Evolutionary conservation across 2,113 vertebrate species (phyloP).

Genomic region (Crotophaga sulcirostris): DNA sequence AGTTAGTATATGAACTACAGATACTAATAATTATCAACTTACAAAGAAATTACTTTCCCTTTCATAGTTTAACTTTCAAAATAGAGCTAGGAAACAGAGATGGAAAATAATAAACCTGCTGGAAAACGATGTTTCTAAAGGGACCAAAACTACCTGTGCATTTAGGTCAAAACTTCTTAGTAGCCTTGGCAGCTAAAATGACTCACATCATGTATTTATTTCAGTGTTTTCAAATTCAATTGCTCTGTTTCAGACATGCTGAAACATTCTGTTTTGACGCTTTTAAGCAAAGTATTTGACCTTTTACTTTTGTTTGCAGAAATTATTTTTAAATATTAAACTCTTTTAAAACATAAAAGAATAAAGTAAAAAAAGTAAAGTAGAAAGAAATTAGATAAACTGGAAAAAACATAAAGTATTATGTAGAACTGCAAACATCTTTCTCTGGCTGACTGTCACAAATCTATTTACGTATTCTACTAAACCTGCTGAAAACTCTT

Average conservation of each 20-base stretch:
- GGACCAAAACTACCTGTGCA: background rate
- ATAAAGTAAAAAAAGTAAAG: background rate
- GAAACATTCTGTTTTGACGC: background rate
- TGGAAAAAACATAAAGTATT: background rate
- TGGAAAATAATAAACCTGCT: background rate
- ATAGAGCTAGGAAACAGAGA: background rate
- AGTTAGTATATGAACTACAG: background rate
- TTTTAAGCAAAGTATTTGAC: background rate
- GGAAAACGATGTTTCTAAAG: background rate
- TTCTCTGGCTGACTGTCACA: background rate
- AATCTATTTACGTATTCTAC: background rate
- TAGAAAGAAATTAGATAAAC: background rate
- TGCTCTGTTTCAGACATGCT: background rate
- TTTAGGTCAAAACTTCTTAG: background rate
- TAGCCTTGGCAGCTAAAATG: background rate
- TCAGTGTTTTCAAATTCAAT: background rate
- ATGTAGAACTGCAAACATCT: background rate
- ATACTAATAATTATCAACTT: background rate
- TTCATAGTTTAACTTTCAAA: background rate
- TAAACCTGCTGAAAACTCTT: background rate
- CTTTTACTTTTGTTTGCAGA: background rate
- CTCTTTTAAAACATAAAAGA: background rate
- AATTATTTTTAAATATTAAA: background rate
- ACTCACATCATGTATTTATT: background rate
- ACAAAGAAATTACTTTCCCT: background rate